phyloP scores from a whole-genome alignment of 2,113 vertebrate species.

The Chascanopsetta lugubris region DNA sequence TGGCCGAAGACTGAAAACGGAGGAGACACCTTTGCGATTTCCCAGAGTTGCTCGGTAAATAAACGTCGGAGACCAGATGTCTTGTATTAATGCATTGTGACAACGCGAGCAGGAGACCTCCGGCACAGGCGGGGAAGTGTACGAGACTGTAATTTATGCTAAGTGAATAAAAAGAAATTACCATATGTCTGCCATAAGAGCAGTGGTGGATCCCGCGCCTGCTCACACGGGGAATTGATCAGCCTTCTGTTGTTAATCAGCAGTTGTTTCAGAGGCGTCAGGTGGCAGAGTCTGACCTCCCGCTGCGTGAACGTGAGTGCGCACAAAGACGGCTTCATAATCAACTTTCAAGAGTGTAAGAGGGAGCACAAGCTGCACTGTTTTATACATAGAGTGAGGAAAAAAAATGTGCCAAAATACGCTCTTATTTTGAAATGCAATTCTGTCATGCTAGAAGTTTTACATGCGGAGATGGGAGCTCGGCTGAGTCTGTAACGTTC shows the following conservation, averaged over 20 bases:
- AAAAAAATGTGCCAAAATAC: too few species aligned
- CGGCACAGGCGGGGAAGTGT: conserved; percentile 39
- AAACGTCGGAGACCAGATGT: conserved; percentile 12
- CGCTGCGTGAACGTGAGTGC: conserved; percentile 60
- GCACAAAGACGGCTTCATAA: conserved; percentile 63
- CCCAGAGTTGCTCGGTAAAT: conserved; percentile 9
- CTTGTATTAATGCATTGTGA: conserved; percentile 19
- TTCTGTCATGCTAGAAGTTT: too few species aligned
- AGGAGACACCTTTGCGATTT: neutral
- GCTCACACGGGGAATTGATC: conserved; percentile 56
- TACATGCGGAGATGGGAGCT: too few species aligned
- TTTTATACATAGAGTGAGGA: too few species aligned
- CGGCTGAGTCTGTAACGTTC: too few species aligned
- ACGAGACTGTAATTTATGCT: conserved; percentile 59
- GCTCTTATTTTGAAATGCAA: too few species aligned
- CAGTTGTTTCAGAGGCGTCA: conserved; percentile 69
- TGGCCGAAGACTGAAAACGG: conserved; percentile 4
- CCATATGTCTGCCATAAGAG: conserved; percentile 63
- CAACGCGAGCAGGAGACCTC: conserved; percentile 47
- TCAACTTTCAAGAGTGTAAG: conserved; percentile 59
- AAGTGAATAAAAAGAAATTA: conserved; percentile 61
- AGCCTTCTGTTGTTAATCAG: conserved; percentile 71
- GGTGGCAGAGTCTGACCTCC: conserved; percentile 62
- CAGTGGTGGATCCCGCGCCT: conserved; percentile 48
- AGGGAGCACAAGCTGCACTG: too few species aligned